Percentiles rank a stretch among this genome's conserved stretches.
phyloP scores from a whole-genome alignment of 2,113 vertebrate species.

The Martes martes region DNA sequence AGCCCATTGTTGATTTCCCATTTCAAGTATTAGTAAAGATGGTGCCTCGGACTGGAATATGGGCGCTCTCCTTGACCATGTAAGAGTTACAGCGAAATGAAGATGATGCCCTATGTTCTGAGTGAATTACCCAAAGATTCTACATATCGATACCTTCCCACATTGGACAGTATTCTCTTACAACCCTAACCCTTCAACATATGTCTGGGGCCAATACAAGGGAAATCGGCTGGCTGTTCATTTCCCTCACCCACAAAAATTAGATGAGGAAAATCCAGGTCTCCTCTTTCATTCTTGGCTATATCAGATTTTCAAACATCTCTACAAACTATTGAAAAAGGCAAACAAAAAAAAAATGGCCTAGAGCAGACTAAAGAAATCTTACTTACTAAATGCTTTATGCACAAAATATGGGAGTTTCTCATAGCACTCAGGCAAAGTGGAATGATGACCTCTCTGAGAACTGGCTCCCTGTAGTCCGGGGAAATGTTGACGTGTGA shows the following conservation, averaged over 20 bases:
- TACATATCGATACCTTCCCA: neutral
- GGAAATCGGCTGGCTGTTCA: neutral
- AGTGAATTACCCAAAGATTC: neutral
- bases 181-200: neutral
- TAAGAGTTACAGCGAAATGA: neutral
- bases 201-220: neutral
- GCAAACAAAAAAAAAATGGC: neutral
- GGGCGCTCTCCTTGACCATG: neutral
- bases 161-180: neutral
- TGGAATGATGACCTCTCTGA: neutral
- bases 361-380: neutral
- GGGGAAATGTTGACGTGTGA: neutral
- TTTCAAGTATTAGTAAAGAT: neutral
- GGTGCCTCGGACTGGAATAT: neutral
- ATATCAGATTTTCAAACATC: neutral
- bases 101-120: neutral
- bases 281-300: conserved; percentile 24
- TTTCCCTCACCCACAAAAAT: neutral
- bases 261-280: neutral
- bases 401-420: conserved; percentile 7
- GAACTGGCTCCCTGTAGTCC: neutral
- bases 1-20: neutral
- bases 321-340: conserved; percentile 20
- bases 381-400: neutral
- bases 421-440: neutral